Evolutionary conservation across 2,113 vertebrate genomes (phyloP).

Genomic region (Vidua macroura): DNA sequence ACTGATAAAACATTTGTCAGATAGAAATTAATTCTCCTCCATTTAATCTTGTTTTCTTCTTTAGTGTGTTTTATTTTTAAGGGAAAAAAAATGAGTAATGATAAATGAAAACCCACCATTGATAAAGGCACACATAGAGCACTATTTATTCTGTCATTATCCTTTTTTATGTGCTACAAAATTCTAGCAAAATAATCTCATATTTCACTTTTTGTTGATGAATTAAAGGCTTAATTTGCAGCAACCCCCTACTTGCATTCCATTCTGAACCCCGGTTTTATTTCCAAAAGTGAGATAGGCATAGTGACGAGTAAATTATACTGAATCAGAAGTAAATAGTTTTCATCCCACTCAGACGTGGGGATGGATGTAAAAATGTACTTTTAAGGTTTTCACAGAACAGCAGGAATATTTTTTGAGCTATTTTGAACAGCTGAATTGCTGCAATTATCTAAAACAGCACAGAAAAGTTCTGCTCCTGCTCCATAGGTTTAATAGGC

Average conservation of each 20-base stretch:
- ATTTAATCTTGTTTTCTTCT: not conserved
- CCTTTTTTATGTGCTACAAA: not conserved
- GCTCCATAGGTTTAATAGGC: not conserved
- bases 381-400: not conserved
- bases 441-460: not conserved
- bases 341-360: not conserved
- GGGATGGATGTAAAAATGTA: not conserved
- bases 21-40: not conserved
- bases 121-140: not conserved
- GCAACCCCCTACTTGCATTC: not conserved
- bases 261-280: not conserved
- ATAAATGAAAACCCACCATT: not conserved
- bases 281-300: not conserved
- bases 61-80: not conserved
- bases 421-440: not conserved
- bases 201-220: not conserved
- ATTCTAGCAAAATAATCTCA: not conserved
- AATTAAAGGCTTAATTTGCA: conserved; percentile 42
- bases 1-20: not conserved
- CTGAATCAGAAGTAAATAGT: not conserved
- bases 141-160: not conserved
- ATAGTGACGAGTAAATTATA: not conserved
- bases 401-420: not conserved
- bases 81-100: accelerated
- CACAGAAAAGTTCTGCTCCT: not conserved